A percentile compares a stretch with the other conserved stretches of the same genome.
phyloP scores from a whole-genome alignment of 2,888 invertebrate genomes.

The Nectonema munidae region DNA sequence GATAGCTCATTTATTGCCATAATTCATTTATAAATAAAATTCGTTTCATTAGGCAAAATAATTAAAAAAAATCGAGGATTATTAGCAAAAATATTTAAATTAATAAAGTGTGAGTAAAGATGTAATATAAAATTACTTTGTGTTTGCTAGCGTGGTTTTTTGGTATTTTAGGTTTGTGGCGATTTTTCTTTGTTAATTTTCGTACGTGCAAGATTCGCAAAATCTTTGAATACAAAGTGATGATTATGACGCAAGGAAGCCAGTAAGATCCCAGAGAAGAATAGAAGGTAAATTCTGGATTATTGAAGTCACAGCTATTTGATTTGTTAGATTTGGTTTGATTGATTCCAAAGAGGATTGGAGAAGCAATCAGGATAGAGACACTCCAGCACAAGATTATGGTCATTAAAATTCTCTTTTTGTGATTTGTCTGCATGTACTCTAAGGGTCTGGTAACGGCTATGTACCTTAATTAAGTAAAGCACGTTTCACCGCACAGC shows the following conservation, averaged over 20 bases:
- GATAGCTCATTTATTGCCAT: no score
- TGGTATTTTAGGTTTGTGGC: no score
- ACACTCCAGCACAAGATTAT: constrained; percentile 80
- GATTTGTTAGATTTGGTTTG: constrained; percentile 50
- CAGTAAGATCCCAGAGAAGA: constrained; percentile 92
- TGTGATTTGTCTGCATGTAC: constrained; percentile 87
- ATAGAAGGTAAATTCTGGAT: constrained; percentile 82
- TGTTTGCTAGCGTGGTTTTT: no score
- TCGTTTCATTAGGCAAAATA: no score
- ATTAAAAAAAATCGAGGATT: no score
- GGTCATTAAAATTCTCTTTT: constrained; percentile 50
- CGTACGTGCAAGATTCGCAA: constrained; percentile 40
- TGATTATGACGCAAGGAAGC: constrained; percentile 89
- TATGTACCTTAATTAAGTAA: constrained; percentile 38
- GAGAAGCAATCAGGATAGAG: constrained; percentile 67
- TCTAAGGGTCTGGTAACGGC: constrained; percentile 90
- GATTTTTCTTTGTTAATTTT: no score
- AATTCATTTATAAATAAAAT: no score
- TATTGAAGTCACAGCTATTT: constrained; percentile 71
- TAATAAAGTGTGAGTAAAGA: no score
- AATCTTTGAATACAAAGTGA: constrained; percentile 78
- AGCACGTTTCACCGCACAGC: not conserved
- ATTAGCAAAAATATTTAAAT: no score
- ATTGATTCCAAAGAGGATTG: constrained; percentile 75
- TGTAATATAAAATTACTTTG: no score